A percentile compares a stretch with the other conserved stretches of the same genome.
Evolutionary conservation across 2,797 vertebrate species (phyloP).

Genomic region (Micrastur ruficollis): DNA sequence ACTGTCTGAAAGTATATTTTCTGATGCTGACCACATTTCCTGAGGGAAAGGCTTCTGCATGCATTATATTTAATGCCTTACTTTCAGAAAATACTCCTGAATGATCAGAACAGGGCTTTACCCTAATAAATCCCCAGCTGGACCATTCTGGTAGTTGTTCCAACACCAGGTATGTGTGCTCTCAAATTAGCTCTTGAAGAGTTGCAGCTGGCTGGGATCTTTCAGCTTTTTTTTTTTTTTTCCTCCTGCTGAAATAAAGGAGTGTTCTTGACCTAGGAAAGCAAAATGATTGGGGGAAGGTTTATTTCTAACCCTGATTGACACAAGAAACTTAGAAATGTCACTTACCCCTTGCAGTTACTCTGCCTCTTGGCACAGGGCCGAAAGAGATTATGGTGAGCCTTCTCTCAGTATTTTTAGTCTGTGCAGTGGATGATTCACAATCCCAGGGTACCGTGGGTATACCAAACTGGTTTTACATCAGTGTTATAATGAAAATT

Average conservation of each 20-base stretch:
- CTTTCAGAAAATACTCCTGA: neutral
- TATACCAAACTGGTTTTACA: neutral
- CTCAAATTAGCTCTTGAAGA: slow-evolving; percentile 6
- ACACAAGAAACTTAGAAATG: neutral
- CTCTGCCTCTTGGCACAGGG: neutral
- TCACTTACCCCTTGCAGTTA: neutral
- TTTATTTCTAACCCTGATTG: neutral
- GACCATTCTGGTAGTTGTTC: neutral
- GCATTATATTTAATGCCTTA: neutral
- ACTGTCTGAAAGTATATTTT: neutral
- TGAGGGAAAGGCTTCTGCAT: neutral
- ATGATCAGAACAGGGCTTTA: neutral
- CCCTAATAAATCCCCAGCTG: neutral
- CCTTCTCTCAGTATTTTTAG: neutral
- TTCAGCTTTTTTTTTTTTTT: neutral
- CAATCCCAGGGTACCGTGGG: neutral
- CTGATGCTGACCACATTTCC: neutral
- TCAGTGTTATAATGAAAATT: neutral
- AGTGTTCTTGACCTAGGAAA: neutral
- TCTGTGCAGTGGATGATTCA: neutral
- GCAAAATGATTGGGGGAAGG: neutral
- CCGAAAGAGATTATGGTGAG: neutral
- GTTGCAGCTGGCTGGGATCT: slow-evolving; percentile 26
- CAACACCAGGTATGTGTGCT: neutral
- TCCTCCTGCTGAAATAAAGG: neutral